phyloP scores from a whole-genome alignment of 2,797 vertebrate species.

The Octomys mimax region DNA sequence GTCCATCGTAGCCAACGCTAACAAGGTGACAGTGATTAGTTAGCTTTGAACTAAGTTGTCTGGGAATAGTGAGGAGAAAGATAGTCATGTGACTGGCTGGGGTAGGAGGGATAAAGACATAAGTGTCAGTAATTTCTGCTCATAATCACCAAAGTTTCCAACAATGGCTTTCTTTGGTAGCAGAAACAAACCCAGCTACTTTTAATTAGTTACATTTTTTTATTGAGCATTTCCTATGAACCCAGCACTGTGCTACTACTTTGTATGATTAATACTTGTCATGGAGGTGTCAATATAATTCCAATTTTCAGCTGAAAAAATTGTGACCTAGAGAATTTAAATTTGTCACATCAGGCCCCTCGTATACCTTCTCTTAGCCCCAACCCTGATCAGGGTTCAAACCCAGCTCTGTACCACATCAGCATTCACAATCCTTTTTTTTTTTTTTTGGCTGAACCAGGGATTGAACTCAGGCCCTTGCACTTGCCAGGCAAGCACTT shows the following conservation, averaged over 20 bases:
- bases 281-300: neutral
- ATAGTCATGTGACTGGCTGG: neutral
- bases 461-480: too few relatives aligned
- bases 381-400: neutral
- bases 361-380: neutral
- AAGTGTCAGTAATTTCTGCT: constrained; percentile 1
- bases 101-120: neutral
- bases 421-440: neutral
- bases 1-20: neutral
- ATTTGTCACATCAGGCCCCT: neutral
- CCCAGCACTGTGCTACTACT: neutral
- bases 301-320: constrained; percentile 42
- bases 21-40: constrained; percentile 23
- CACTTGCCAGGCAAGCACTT: too few relatives aligned
- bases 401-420: neutral
- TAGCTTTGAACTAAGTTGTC: constrained; percentile 2
- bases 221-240: neutral
- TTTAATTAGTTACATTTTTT: constrained; percentile 4
- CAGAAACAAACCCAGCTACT: constrained; percentile 7
- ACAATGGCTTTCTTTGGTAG: neutral
- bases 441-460: too few relatives aligned
- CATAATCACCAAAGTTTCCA: neutral
- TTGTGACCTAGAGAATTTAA: constrained; percentile 22
- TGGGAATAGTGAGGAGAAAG: neutral
- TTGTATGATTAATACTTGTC: neutral